Base-by-base conservation (phyloP, 2,888 invertebrate species). In the Pseudococcus jackbeardsleyi region DNA sequence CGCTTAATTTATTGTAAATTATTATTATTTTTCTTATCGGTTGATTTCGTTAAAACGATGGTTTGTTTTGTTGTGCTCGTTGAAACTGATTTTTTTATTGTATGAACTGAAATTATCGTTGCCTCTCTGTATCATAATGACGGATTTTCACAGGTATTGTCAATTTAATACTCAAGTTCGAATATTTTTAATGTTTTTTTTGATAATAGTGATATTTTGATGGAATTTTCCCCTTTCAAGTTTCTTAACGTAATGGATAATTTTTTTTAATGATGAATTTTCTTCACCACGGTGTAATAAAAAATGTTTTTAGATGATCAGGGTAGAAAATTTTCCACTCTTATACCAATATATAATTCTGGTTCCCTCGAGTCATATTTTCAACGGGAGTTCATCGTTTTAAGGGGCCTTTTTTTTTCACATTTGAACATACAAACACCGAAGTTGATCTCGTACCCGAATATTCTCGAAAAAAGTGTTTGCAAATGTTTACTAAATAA, bases 401-500 rank as follows among this genome's bases (percentile, higher is more conserved):
- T 19, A 19, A 59, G 26, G 26, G 26, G 26, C 26, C 26, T 33
- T 17, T 17, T 12, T 50, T 46, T 54, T 5, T 15, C 11, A 59
- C 12, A 33, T 72, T 26, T 17, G 26, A 72, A 26, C 12, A 0
- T 59, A 59, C 12, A 26, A 33, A 33, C 68, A 72, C 26, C 15
- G 33, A 26, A 33, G 26, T 72, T 33, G 12, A 72, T 15, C 4
- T 72, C 26, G 33, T 72, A 72, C 33, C 19, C 59, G 59, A 19
- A 33, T 72, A 33, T 26, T 72, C 26, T 72, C 33, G 59, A 72
- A 72, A 72, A 26, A 26, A 26, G 12, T 33, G 7, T 64, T 22
- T 7, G 68, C 68, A 72, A 59, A 72, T 72, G 68, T 72, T 72
- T 72, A 72, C 68, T 11, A 72, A 72, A 26, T 33, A 72, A 72